A percentile compares a stretch with the other conserved stretches of the same genome.
These are phyloP conservation scores for Stenopsyche tienmushanensis DNA, from an alignment of 1,140 invertebrate genomes.

Conservation along the genomic window DNA sequence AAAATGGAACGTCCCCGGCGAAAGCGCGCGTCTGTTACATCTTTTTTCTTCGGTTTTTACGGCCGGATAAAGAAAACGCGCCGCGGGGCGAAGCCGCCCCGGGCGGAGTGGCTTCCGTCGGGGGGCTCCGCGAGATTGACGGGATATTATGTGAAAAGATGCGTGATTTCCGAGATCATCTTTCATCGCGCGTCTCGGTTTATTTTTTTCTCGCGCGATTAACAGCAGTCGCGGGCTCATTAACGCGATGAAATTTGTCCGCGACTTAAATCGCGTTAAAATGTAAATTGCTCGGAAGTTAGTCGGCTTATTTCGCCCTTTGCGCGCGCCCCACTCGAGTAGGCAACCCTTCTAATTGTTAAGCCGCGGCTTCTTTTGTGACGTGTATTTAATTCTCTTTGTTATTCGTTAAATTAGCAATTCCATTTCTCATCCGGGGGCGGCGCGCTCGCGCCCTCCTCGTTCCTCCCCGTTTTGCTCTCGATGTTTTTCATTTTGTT, in stretches of 20 bases:
- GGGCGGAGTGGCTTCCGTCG: too few species aligned
- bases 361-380: constrained; percentile 35
- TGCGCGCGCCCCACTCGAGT: constrained; percentile 4
- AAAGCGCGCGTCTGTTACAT: constrained; percentile 21
- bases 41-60: constrained; percentile 37
- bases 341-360: constrained; percentile 32
- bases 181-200: constrained; percentile 25
- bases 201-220: constrained; percentile 16
- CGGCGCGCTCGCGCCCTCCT: neutral
- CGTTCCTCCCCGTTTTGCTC: neutral
- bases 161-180: constrained; percentile 41
- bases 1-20: constrained; percentile 34
- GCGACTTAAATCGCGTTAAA: constrained; percentile 27
- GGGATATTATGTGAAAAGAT: constrained; percentile 41
- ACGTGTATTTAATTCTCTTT: constrained; percentile 40
- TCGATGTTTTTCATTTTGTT: constrained; percentile 15
- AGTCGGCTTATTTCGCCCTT: constrained; percentile 13
- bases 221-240: constrained; percentile 14
- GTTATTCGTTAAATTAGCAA: constrained; percentile 43
- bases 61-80: constrained; percentile 40
- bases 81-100: neutral
- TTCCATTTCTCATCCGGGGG: constrained; percentile 29
- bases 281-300: constrained; percentile 34
- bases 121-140: constrained; percentile 38
- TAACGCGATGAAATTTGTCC: constrained; percentile 19